A percentile compares a stretch with the other conserved stretches of the same genome.
phyloP scores from a whole-genome alignment of 2,113 vertebrate species.

The Chitala chitala region DNA sequence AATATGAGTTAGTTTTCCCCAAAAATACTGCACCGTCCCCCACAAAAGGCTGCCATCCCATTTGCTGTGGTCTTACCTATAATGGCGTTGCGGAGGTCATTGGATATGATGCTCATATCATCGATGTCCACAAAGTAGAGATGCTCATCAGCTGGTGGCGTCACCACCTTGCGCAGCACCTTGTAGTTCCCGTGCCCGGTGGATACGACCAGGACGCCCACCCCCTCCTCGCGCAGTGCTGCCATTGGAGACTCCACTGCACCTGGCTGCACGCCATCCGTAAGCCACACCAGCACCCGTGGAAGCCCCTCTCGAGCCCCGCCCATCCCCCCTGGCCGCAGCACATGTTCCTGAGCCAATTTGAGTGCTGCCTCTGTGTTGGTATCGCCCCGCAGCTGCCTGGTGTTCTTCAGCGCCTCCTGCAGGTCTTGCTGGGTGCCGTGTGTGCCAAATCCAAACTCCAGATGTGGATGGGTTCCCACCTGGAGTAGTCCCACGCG shows the following conservation, averaged over 20 bases:
- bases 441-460: slow-evolving; percentile 74
- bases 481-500: slow-evolving; percentile 83
- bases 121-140: slow-evolving; percentile 91
- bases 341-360: slow-evolving; percentile 62
- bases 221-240: slow-evolving; percentile 72
- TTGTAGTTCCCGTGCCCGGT: slow-evolving; percentile 79
- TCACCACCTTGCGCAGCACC: slow-evolving; percentile 73
- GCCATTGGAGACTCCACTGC: slow-evolving; percentile 74
- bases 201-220: slow-evolving; percentile 81
- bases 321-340: slow-evolving; percentile 37
- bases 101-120: slow-evolving; percentile 77
- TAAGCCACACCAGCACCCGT: slow-evolving; percentile 90
- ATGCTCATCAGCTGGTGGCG: slow-evolving; percentile 65
- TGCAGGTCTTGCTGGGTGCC: slow-evolving; percentile 49
- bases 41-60: background rate
- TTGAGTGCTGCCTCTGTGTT: slow-evolving; percentile 79
- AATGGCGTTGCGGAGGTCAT: slow-evolving; percentile 74
- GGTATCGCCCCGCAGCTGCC: slow-evolving; percentile 82
- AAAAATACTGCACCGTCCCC: background rate
- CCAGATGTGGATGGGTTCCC: slow-evolving; percentile 72
- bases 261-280: slow-evolving; percentile 82
- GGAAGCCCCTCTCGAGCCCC: slow-evolving; percentile 68
- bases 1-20: background rate
- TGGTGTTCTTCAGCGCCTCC: slow-evolving; percentile 57
- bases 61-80: slow-evolving; percentile 62